These are phyloP conservation scores for Antechinus flavipes DNA, from an alignment of 2,113 vertebrate species.

Conservation along the genomic window DNA sequence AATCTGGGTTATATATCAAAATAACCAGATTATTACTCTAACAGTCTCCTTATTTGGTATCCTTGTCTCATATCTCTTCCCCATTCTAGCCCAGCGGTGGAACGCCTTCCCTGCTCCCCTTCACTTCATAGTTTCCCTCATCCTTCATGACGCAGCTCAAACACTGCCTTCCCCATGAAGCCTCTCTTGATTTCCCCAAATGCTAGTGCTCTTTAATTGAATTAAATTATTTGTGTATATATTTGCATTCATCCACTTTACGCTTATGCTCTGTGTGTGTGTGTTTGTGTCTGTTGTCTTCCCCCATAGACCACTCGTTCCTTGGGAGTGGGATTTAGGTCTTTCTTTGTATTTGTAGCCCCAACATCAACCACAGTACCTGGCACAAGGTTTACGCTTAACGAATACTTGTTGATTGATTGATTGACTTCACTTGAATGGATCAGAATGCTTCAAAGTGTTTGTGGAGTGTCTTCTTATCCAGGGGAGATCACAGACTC, in stretches of 20 bases:
- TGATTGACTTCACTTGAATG: not conserved
- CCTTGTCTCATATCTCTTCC: not conserved
- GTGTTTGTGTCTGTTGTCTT: not conserved
- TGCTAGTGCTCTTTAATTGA: not conserved
- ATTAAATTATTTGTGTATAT: not conserved
- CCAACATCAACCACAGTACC: not conserved
- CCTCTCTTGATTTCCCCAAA: not conserved
- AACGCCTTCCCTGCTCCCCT: not conserved
- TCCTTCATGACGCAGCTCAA: not conserved
- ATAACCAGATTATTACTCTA: constrained; percentile 8
- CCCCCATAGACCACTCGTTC: not conserved
- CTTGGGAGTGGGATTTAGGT: not conserved
- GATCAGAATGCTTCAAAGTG: not conserved
- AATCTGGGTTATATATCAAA: constrained; percentile 2
- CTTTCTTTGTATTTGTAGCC: not conserved
- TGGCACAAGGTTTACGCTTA: not conserved
- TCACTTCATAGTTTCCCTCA: not conserved
- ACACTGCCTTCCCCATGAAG: not conserved
- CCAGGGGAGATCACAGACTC: not conserved
- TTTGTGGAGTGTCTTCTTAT: not conserved
- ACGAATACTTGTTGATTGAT: not conserved
- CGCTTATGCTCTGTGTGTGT: not conserved
- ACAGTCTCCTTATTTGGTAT: not conserved
- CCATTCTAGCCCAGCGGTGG: not conserved
- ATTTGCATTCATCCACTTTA: not conserved